Evolutionary conservation across 2,888 invertebrate species (phyloP).

Genomic region (Monopis laevigella): DNA sequence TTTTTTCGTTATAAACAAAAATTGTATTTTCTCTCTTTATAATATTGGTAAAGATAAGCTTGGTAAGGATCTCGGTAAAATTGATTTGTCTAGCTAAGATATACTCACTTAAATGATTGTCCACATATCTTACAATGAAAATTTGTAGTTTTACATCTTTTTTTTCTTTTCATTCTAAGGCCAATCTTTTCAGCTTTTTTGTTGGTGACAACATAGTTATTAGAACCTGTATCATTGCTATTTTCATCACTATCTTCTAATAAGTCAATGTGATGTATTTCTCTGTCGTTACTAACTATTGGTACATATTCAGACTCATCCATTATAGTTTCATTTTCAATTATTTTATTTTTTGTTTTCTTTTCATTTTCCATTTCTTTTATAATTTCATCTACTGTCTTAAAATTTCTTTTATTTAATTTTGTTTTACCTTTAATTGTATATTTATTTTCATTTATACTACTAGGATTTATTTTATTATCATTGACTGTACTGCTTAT

Average conservation of each 20-base stretch:
- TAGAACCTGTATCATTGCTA: too few relatives aligned
- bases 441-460: too few relatives aligned
- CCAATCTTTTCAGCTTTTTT: too few relatives aligned
- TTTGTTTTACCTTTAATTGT: too few relatives aligned
- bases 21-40: conserved; percentile 9
- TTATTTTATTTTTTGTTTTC: too few relatives aligned
- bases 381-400: not conserved
- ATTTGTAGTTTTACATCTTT: not conserved
- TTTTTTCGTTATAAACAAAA: conserved; percentile 7
- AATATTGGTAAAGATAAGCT: conserved; percentile 9
- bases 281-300: not conserved
- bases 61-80: not conserved
- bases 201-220: too few relatives aligned
- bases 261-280: too few relatives aligned
- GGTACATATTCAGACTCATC: not conserved
- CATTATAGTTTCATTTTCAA: not conserved
- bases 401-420: not conserved
- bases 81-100: not conserved
- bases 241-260: too few relatives aligned
- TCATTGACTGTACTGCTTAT: too few relatives aligned
- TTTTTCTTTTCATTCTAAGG: not conserved
- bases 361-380: not conserved
- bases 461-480: too few relatives aligned
- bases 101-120: conserved; percentile 4
- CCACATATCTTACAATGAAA: not conserved